Evolutionary conservation across 2,888 invertebrate species (phyloP), one percentile per base, ranked within the genome.

Genomic region (Hanleya hanleyi): DNA sequence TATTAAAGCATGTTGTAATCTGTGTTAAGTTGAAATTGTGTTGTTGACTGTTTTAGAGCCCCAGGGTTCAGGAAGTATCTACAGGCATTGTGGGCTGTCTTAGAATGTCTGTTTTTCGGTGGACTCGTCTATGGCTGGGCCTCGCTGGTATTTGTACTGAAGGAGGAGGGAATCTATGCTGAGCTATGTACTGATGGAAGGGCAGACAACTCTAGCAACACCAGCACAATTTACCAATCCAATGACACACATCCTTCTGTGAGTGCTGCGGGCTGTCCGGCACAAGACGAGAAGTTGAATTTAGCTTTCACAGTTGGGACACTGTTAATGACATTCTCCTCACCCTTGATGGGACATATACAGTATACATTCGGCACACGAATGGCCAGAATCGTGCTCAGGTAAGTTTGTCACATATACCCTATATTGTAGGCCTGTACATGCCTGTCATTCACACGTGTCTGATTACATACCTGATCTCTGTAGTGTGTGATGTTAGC

Each of bases 101-200:
- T 83, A 15, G 85, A 85, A 65, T 81, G 81, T 57, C 57, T 85
- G 32, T 64, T 82, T 6, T 83, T 85, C 65, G 83, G 81, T 18
- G 85, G 85, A 15, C 76, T 81, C 9, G 57, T 84, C n/a, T 84
- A 83, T 69, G 85, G 85, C n/a, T 85, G 85, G 84, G 79, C 78
- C 9, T 83, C 85, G 0, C 74, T 85, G 1, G 82, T 84, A 12
- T 85, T 81, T 70, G 73, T 85, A 2, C 64, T 85, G 35, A 83
- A 82, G 64, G 78, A 82, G 37, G 83, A 84, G 47, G 77, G 80
- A 3, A 67, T 85, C 15, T 84, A 81, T 69, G 41, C 67, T 1
- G 77, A 83, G 57, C 76, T 83, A 0, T 85, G 85, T 68, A 15
- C 49, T 50, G 18, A 22, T n/a, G n/a, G n/a, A n/a, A 49, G 15